Evolutionary conservation across 1,140 invertebrate genomes (phyloP).

Genomic region (Neelides sp.): DNA sequence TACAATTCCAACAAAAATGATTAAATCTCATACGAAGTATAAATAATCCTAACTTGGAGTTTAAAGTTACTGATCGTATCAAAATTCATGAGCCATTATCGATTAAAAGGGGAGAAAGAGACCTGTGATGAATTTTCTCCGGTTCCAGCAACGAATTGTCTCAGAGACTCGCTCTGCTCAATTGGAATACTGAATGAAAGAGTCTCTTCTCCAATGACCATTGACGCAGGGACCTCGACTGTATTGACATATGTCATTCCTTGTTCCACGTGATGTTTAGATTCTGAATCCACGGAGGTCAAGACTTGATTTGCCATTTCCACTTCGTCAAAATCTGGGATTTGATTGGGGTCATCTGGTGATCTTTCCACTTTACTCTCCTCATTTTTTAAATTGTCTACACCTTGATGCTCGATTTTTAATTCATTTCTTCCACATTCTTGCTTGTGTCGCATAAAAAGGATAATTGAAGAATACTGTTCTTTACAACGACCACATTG

Average conservation of each 20-base stretch:
- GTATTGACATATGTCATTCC: neutral
- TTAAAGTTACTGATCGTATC: no score
- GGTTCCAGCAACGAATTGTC: slow-evolving; percentile 11
- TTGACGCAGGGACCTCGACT: slow-evolving; percentile 25
- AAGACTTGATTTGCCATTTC: neutral
- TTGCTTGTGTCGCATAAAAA: slow-evolving; percentile 49
- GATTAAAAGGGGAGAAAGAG: neutral
- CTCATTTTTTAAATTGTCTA: neutral
- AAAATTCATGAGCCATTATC: no score
- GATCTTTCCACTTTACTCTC: neutral
- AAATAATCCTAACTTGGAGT: no score
- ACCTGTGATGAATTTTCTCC: slow-evolving; percentile 15
- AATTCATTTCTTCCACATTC: no score
- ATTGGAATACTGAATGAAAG: slow-evolving; percentile 28
- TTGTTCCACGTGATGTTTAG: neutral
- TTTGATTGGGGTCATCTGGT: neutral
- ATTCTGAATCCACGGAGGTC: neutral
- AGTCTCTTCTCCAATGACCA: slow-evolving; percentile 28
- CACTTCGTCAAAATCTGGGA: neutral
- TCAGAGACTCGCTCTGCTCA: neutral
- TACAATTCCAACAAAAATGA: neutral
- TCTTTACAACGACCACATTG: slow-evolving; percentile 56
- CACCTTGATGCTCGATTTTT: neutral
- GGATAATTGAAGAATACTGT: slow-evolving; percentile 45
- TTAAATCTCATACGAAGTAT: no score